Evolutionary conservation across 2,888 invertebrate genomes (phyloP).

Genomic region (Colostygia pectinataria): DNA sequence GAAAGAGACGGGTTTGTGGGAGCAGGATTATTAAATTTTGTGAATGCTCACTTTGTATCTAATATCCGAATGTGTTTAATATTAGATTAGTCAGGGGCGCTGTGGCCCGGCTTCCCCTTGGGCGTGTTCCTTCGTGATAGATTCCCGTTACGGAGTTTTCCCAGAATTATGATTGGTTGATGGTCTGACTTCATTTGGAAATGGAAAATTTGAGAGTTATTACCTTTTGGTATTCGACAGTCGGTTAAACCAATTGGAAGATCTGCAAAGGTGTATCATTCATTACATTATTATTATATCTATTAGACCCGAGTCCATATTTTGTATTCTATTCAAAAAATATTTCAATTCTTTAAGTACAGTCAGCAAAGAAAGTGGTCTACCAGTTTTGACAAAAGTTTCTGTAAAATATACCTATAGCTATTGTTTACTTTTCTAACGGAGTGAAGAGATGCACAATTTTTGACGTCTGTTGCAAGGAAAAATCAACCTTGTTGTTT

Average conservation of each 20-base stretch:
- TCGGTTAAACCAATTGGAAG: constrained; percentile 30
- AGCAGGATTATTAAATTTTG: constrained; percentile 80
- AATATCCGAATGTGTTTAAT: constrained; percentile 82
- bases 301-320: no score
- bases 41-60: constrained; percentile 83
- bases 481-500: no score
- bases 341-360: no score
- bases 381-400: no score
- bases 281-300: no score
- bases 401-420: no score
- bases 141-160: constrained; percentile 62
- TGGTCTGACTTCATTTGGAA: constrained; percentile 61
- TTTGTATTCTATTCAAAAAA: no score
- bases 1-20: constrained; percentile 57
- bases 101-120: constrained; percentile 51
- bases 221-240: constrained; percentile 31
- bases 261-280: neutral
- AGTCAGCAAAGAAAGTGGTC: no score
- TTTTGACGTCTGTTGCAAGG: no score
- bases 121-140: constrained; percentile 69
- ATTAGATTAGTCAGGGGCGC: constrained; percentile 77
- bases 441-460: no score
- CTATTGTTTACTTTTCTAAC: no score
- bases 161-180: constrained; percentile 75
- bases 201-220: constrained; percentile 57